phyloP scores from a whole-genome alignment of 2,888 invertebrate species.

The Protonemura montana region DNA sequence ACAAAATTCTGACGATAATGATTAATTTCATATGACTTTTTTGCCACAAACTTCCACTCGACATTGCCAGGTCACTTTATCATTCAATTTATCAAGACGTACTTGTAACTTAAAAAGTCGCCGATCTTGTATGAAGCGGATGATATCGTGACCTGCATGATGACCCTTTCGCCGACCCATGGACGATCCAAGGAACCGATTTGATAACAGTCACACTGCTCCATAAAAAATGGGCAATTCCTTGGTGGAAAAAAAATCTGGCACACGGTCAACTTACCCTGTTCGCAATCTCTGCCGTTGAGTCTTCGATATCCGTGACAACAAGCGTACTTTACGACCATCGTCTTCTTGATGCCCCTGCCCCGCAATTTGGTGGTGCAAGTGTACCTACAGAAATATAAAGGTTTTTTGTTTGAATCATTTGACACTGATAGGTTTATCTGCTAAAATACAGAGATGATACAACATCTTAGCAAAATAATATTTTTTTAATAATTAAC shows the following conservation, averaged over 20 bases:
- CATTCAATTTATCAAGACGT: too few relatives aligned
- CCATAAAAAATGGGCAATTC: neutral
- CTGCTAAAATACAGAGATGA: too few relatives aligned
- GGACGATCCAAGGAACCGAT: neutral
- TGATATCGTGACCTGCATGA: neutral
- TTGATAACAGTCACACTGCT: neutral
- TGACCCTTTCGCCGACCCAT: neutral
- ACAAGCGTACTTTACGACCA: slow-evolving; percentile 71
- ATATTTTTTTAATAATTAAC: too few relatives aligned
- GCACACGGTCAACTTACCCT: slow-evolving; percentile 53
- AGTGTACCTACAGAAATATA: slow-evolving; percentile 57
- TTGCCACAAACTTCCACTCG: too few relatives aligned
- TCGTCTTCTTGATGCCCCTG: slow-evolving; percentile 68
- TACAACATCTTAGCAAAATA: too few relatives aligned
- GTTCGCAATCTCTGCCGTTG: slow-evolving; percentile 59
- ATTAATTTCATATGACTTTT: too few relatives aligned
- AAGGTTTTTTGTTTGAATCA: too few relatives aligned
- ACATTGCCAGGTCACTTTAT: too few relatives aligned
- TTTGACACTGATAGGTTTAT: too few relatives aligned
- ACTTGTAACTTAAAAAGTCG: neutral
- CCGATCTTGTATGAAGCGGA: neutral
- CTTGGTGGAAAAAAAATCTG: neutral
- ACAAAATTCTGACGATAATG: too few relatives aligned
- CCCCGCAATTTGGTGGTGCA: slow-evolving; percentile 65
- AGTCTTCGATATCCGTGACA: slow-evolving; percentile 69